Percentiles rank a stretch among this genome's conserved stretches.
Evolutionary conservation across 2,113 vertebrate species (phyloP).

Genomic region (Gadus macrocephalus): DNA sequence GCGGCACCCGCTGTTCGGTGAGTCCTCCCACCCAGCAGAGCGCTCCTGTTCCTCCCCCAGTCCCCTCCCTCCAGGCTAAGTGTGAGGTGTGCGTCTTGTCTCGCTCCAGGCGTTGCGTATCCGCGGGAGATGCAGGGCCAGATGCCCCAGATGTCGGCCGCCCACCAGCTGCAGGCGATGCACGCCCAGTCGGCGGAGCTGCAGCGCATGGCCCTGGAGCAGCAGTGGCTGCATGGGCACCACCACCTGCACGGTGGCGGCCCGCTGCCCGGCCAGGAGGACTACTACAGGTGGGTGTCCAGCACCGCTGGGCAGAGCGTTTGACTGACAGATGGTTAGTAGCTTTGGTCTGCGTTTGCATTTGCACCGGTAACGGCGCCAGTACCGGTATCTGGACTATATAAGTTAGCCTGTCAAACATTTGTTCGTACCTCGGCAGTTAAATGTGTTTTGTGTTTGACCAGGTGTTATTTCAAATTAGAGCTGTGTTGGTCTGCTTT

Average conservation of each 20-base stretch:
- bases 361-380: too few relatives aligned
- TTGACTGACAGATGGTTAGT: not conserved
- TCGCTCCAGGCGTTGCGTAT: conserved; percentile 79
- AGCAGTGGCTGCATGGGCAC: conserved; percentile 97
- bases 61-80: not conserved
- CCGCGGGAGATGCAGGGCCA: conserved; percentile 88
- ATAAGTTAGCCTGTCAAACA: too few relatives aligned
- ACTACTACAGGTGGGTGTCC: conserved; percentile 91
- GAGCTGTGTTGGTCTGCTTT: too few relatives aligned
- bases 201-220: conserved; percentile 97
- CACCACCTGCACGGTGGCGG: conserved; percentile 92
- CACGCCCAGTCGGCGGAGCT: conserved; percentile 97
- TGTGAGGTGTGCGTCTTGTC: not conserved
- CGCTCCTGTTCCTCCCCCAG: not conserved
- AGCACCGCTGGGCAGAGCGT: not conserved
- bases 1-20: conserved; percentile 94
- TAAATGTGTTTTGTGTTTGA: too few relatives aligned
- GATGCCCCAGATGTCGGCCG: conserved; percentile 94
- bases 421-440: too few relatives aligned
- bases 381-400: too few relatives aligned
- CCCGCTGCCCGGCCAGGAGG: conserved; percentile 92
- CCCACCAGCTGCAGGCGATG: conserved; percentile 98
- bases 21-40: conserved; percentile 41
- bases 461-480: too few relatives aligned
- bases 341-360: too few relatives aligned